Evolutionary conservation across 1,140 invertebrate genomes (phyloP), one percentile per base, ranked within the genome.

Genomic region (Ephestia elutella): DNA sequence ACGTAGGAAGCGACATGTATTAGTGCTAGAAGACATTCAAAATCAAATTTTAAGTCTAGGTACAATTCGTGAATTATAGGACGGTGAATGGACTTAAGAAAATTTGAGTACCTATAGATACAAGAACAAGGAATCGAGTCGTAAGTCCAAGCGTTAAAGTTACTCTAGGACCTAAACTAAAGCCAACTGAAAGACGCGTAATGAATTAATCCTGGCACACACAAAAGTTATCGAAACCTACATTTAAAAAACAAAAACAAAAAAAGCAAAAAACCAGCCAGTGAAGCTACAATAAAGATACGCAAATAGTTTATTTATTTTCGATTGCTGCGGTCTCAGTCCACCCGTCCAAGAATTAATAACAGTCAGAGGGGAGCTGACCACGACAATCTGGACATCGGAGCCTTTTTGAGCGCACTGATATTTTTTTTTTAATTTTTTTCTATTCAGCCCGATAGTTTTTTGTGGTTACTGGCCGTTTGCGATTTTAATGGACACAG

Each of bases 231-330:
- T 3, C 21, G 21, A n/a, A n/a, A n/a, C n/a, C n/a, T 13, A 11
- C 13, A 2, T 11, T 38, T 38, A 7, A 38, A 13, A 11, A 8
- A 38, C 32, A 11, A 2, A 38, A 38, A 2, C 32, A 5, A 5
- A 44, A 44, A 17, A 57, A 60, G 17, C 48, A 25, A 54, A 61
- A 61, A 61, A 20, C 30, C 49, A 19, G 28, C 0, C 17, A 69
- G 71, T 79, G 66, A 82, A 82, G 76, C 78, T 79, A 80, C 75
- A 56, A 21, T 49, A 44, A 44, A 44, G 13, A 44, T 50, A 60
- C 63, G 60, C 63, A 80, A 82, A 81, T 83, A 76, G 81, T 82
- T 80, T 78, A 81, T 83, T 83, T 81, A 83, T 83, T 81, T 81
- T 77, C 78, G 69, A 83, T 81, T 74, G 74, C 49, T 81, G 75